A percentile compares a stretch with the other conserved stretches of the same genome.
phyloP scores from a whole-genome alignment of 1,140 invertebrate species.

The Drosophila lini region DNA sequence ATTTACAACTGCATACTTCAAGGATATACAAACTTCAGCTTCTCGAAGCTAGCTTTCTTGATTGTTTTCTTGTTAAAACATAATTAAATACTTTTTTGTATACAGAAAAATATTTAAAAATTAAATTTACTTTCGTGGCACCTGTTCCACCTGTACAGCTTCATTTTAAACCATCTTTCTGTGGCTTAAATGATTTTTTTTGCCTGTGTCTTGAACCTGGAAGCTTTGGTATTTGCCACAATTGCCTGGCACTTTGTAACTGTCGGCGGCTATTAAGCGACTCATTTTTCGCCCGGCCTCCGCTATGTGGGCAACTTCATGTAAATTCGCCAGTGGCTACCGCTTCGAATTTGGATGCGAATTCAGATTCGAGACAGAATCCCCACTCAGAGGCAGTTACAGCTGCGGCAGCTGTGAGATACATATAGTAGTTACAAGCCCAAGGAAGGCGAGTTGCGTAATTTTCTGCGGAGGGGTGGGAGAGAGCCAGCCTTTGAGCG shows the following conservation, averaged over 20 bases:
- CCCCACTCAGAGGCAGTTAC: constrained; percentile 32
- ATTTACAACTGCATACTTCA: too few relatives aligned
- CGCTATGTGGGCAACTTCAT: constrained; percentile 52
- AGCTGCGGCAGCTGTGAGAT: constrained; percentile 61
- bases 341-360: constrained; percentile 25
- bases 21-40: too few relatives aligned
- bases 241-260: constrained; percentile 84
- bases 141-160: neutral
- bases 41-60: too few relatives aligned
- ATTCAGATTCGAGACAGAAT: constrained; percentile 40
- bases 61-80: neutral
- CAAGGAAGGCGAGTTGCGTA: constrained; percentile 64
- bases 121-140: too few relatives aligned
- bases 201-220: constrained; percentile 5
- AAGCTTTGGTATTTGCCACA: constrained; percentile 65
- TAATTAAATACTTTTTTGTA: neutral
- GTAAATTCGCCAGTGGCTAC: constrained; percentile 57
- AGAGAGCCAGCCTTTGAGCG: constrained; percentile 18
- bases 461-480: constrained; percentile 49
- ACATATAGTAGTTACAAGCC: constrained; percentile 39
- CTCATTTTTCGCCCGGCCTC: constrained; percentile 69
- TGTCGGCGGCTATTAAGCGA: constrained; percentile 83
- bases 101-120: neutral
- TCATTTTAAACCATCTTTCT: neutral
- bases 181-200: neutral